Evolutionary conservation across 2,113 vertebrate species (phyloP).

Genomic region (Patagioenas fasciata): DNA sequence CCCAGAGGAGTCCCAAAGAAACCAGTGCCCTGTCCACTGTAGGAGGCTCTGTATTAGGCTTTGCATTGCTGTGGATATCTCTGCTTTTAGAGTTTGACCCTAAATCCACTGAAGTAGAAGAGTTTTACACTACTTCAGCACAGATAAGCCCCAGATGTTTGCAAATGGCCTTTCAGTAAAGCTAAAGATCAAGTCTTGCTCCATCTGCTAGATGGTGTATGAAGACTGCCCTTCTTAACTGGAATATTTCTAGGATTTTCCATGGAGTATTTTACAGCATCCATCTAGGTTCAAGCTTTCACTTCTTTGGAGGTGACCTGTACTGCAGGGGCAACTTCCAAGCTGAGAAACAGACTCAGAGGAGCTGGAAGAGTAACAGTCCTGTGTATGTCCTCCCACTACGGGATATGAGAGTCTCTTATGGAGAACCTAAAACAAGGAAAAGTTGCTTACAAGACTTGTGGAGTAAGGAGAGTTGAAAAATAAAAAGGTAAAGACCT

Average conservation of each 20-base stretch:
- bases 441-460: neutral
- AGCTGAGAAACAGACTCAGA: neutral
- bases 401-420: neutral
- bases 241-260: neutral
- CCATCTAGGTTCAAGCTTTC: neutral
- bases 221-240: neutral
- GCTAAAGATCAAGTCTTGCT: neutral
- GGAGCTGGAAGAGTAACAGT: neutral
- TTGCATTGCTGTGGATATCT: neutral
- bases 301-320: neutral
- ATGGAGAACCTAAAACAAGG: neutral
- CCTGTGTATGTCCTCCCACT: neutral
- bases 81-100: neutral
- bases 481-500: neutral
- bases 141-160: neutral
- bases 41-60: neutral
- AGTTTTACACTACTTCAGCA: neutral
- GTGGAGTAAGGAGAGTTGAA: neutral
- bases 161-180: neutral
- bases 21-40: accelerated
- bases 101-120: neutral
- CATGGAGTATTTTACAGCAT: neutral
- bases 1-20: neutral
- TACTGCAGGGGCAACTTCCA: neutral
- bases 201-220: neutral